Percentiles rank a stretch among this genome's conserved stretches.
Conservation (phyloP, 2,888 invertebrate species). For the Pammene aurita region DNA sequence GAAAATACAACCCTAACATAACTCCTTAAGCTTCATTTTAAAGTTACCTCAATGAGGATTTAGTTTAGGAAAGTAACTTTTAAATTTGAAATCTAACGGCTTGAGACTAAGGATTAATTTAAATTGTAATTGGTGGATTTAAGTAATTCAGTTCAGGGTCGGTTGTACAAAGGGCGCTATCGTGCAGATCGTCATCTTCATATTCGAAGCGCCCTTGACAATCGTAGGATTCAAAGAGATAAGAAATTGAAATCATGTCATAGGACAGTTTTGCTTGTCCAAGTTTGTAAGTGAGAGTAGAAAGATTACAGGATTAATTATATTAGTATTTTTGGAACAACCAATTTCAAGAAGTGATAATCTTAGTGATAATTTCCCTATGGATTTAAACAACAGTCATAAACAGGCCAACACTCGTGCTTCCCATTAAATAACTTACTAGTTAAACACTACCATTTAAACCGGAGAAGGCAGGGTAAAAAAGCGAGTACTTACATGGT, state of each 20-base stretch:
- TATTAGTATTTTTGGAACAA: too few relatives aligned
- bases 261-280: background rate
- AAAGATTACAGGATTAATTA: background rate
- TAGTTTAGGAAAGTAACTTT: background rate
- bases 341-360: too few relatives aligned
- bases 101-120: background rate
- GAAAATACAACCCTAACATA: background rate
- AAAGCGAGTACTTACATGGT: too few relatives aligned
- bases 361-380: too few relatives aligned
- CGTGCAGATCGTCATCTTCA: constrained; percentile 8
- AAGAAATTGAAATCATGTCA: background rate
- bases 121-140: background rate
- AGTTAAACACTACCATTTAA: too few relatives aligned
- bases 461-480: too few relatives aligned
- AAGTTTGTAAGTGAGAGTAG: background rate
- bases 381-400: too few relatives aligned
- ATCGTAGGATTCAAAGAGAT: constrained; percentile 1
- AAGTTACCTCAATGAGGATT: background rate
- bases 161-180: constrained; percentile 18
- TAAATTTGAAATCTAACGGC: background rate
- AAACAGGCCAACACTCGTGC: too few relatives aligned
- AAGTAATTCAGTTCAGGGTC: constrained; percentile 9
- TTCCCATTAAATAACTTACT: too few relatives aligned
- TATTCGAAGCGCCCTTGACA: constrained; percentile 17
- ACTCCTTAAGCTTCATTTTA: constrained; percentile 1